These are phyloP conservation scores for Magallana angulata DNA, from an alignment of 1,140 invertebrate species.

Conservation along the genomic window DNA sequence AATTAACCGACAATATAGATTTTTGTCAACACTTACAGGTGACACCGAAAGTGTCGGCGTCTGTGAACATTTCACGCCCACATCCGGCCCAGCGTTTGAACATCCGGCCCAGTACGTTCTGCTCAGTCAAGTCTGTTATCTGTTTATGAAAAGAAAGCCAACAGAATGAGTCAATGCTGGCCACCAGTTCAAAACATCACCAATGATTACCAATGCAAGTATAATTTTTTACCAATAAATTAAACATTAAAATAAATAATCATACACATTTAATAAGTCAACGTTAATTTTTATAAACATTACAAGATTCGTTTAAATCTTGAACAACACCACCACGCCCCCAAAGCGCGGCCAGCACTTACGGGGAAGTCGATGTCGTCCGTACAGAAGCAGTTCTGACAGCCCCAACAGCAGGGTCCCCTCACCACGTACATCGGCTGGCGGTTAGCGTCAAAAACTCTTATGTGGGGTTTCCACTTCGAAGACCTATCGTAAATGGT, in stretches of 20 bases:
- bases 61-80: conserved; percentile 2
- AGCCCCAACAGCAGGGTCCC: conserved; percentile 65
- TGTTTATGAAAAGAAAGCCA: background rate
- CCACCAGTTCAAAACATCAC: too few species aligned
- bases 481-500: background rate
- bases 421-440: conserved; percentile 65
- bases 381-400: conserved; percentile 40
- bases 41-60: conserved; percentile 29
- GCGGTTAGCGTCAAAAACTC: conserved; percentile 66
- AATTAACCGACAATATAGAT: too few species aligned
- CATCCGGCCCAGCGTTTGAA: conserved; percentile 7
- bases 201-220: too few species aligned
- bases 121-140: background rate
- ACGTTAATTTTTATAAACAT: too few species aligned
- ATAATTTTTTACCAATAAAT: too few species aligned
- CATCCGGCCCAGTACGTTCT: background rate
- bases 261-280: too few species aligned
- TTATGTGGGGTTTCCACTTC: conserved; percentile 66
- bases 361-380: conserved; percentile 50
- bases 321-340: too few species aligned
- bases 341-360: background rate
- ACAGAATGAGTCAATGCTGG: background rate
- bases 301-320: too few species aligned
- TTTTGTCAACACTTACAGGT: background rate
- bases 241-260: too few species aligned